These are phyloP conservation scores for Latrodectus geometricus DNA, from an alignment of 1,140 invertebrate genomes.

Conservation along the genomic window DNA sequence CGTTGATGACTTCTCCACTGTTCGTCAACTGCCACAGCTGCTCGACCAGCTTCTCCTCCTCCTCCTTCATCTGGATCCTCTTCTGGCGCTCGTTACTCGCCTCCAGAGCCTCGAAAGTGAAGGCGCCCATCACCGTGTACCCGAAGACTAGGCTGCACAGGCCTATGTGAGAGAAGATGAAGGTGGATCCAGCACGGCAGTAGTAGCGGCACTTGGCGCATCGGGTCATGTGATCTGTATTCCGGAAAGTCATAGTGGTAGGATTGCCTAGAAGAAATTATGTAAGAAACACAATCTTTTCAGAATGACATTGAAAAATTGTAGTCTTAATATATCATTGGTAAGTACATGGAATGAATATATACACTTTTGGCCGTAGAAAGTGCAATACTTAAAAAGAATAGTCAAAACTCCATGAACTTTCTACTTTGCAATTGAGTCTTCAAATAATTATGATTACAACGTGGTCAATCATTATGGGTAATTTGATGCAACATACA, in stretches of 20 bases:
- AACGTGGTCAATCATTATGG: no score
- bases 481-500: no score
- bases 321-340: no score
- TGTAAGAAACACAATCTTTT: not conserved
- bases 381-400: no score
- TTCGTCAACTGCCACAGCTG: slow-evolving; percentile 68
- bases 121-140: slow-evolving; percentile 94
- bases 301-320: not conserved
- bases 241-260: slow-evolving; percentile 2
- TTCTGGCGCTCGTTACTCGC: slow-evolving; percentile 61
- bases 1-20: slow-evolving; percentile 65
- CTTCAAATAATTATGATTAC: no score
- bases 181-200: slow-evolving; percentile 69
- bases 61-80: slow-evolving; percentile 53
- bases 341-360: no score
- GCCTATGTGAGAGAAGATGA: slow-evolving; percentile 84
- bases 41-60: slow-evolving; percentile 60
- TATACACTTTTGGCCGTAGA: no score
- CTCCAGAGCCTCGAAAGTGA: slow-evolving; percentile 82
- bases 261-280: not conserved
- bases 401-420: no score
- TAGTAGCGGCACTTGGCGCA: slow-evolving; percentile 64
- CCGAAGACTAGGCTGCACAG: slow-evolving; percentile 93
- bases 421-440: no score
- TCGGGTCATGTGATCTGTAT: slow-evolving; percentile 27